Evolutionary conservation across 2,888 invertebrate species (phyloP).

Genomic region (Coelogynopora nodosa): DNA sequence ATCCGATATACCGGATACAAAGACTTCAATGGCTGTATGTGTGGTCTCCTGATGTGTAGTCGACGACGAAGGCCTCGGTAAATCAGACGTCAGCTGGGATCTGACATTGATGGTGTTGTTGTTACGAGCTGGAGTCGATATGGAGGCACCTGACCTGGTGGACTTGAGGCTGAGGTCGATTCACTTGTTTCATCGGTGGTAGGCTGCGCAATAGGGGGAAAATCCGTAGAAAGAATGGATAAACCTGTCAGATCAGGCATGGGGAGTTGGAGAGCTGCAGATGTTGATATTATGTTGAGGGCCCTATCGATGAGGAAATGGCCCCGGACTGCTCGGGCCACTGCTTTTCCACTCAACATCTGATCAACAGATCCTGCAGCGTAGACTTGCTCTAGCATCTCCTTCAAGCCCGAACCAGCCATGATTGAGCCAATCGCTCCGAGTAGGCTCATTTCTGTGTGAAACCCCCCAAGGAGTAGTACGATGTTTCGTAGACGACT

Average conservation of each 20-base stretch:
- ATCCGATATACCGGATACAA: not conserved
- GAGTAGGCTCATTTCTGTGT: slow-evolving; percentile 20
- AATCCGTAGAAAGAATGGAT: not conserved
- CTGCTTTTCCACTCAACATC: slow-evolving; percentile 8
- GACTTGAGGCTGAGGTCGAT: not conserved
- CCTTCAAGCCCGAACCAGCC: slow-evolving; percentile 14
- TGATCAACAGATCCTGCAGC: slow-evolving; percentile 7
- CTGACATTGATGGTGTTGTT: not conserved
- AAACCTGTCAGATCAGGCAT: not conserved
- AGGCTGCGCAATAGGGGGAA: not conserved
- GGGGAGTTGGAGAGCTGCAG: not conserved
- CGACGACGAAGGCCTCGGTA: not conserved
- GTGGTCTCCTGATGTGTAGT: not conserved
- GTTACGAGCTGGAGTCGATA: not conserved
- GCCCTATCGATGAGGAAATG: not conserved
- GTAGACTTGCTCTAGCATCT: slow-evolving; percentile 14
- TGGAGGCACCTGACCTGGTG: not conserved
- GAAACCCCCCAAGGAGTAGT: slow-evolving; percentile 8
- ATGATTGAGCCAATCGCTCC: slow-evolving; percentile 31
- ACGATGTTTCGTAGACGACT: slow-evolving; percentile 14
- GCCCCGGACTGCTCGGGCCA: slow-evolving; percentile 1
- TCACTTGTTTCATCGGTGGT: not conserved
- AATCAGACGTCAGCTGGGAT: not conserved
- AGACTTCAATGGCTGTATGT: not conserved
- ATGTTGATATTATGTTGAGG: slow-evolving; percentile 2